Conservation (phyloP, 2,888 invertebrate species). For the Cacoxenus indagator region DNA sequence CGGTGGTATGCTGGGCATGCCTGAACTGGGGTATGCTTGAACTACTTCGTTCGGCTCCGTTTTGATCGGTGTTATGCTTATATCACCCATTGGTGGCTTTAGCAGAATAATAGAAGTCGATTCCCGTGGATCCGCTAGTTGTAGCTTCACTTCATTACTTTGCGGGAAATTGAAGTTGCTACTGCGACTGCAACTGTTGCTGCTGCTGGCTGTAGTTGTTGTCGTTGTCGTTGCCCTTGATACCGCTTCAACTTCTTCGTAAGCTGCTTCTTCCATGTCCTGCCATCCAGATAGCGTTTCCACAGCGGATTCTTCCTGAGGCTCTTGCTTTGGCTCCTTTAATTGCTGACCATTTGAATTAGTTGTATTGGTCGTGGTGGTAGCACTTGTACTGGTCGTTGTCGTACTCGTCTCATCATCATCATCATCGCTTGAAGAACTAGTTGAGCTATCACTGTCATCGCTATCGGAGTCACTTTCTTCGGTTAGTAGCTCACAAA, state of each 20-base stretch:
- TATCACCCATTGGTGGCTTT: slow-evolving; percentile 34
- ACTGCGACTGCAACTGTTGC: slow-evolving; percentile 36
- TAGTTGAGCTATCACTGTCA: slow-evolving; percentile 42
- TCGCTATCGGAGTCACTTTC: slow-evolving; percentile 43
- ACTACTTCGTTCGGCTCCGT: neutral
- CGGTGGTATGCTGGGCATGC: neutral
- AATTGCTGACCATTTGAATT: neutral
- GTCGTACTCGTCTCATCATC: slow-evolving; percentile 27
- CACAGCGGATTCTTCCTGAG: neutral
- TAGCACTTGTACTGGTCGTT: slow-evolving; percentile 27
- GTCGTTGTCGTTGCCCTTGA: slow-evolving; percentile 14
- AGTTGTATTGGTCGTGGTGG: slow-evolving; percentile 28
- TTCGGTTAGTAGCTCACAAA: slow-evolving; percentile 57
- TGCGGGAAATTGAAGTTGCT: slow-evolving; percentile 23
- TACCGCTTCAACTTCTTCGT: slow-evolving; percentile 40
- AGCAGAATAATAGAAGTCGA: slow-evolving; percentile 64
- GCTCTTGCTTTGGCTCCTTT: slow-evolving; percentile 36
- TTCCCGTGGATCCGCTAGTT: slow-evolving; percentile 54
- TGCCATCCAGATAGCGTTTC: neutral
- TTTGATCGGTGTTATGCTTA: slow-evolving; percentile 18
- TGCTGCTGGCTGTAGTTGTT: slow-evolving; percentile 29
- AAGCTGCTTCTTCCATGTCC: slow-evolving; percentile 34
- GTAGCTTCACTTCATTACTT: slow-evolving; percentile 50
- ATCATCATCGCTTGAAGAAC: slow-evolving; percentile 34
- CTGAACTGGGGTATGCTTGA: neutral